Conservation (phyloP, 2,113 vertebrate species). For the Lipophrys pholis region DNA sequence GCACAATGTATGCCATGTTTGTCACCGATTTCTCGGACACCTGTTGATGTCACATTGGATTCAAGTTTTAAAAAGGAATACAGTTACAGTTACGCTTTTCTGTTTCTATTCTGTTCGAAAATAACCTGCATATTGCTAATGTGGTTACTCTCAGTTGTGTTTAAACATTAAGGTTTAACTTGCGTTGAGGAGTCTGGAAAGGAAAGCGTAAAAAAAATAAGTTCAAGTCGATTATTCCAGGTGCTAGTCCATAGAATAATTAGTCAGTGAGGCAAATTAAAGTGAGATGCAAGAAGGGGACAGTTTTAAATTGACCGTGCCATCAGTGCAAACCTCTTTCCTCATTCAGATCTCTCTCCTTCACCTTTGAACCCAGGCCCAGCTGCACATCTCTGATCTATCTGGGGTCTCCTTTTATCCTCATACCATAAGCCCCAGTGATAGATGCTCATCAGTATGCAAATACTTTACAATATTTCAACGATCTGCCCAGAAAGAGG, state of each 20-base stretch:
- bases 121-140: background rate
- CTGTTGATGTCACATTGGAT: conserved; percentile 43
- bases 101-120: conserved; percentile 16
- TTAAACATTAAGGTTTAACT: background rate
- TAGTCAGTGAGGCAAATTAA: background rate
- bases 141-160: background rate
- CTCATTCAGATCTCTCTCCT: conserved; percentile 52
- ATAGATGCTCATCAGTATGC: conserved; percentile 90
- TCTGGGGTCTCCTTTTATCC: conserved; percentile 60
- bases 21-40: conserved; percentile 6
- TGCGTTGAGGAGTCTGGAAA: conserved; percentile 6
- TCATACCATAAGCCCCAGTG: conserved; percentile 80
- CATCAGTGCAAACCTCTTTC: conserved; percentile 58
- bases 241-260: conserved; percentile 17
- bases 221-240: too few relatives aligned
- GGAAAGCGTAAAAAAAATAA: too few relatives aligned
- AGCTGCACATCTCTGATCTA: conserved; percentile 74
- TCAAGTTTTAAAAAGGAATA: background rate
- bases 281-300: conserved; percentile 30
- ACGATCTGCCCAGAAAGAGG: conserved; percentile 92
- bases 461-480: conserved; percentile 94
- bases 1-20: background rate
- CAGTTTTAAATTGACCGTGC: conserved; percentile 53
- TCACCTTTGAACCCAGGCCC: conserved; percentile 78
- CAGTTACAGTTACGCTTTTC: background rate